phyloP scores from a whole-genome alignment of 2,113 vertebrate species.

The Nymphicus hollandicus region DNA sequence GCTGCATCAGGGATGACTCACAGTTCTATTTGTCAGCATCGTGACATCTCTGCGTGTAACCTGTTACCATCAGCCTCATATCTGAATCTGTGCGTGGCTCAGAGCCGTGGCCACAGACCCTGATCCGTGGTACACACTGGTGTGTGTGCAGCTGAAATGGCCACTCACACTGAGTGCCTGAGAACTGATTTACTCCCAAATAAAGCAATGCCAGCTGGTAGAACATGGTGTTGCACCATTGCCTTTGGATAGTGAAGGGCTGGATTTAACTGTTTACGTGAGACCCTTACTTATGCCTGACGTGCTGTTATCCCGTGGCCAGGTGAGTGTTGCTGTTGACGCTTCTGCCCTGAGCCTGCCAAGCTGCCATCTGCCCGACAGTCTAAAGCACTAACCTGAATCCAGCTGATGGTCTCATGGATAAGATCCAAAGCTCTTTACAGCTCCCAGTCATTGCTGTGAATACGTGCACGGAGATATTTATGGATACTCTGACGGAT shows the following conservation, averaged over 20 bases:
- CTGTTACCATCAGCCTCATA: background rate
- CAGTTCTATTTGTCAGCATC: background rate
- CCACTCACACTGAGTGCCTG: accelerated
- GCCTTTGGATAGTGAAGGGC: background rate
- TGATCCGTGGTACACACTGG: accelerated
- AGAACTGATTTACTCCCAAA: background rate
- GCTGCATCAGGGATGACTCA: conserved; percentile 14
- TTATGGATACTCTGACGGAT: background rate
- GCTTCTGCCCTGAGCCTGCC: background rate
- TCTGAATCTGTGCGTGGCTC: background rate
- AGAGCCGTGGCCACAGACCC: background rate
- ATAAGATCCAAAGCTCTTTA: conserved; percentile 26
- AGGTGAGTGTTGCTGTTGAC: background rate
- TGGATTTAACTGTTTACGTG: background rate
- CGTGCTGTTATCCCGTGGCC: background rate
- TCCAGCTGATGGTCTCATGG: background rate
- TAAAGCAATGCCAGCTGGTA: background rate
- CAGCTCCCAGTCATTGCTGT: background rate
- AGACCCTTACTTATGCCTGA: background rate
- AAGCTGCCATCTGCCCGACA: background rate
- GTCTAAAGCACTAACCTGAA: background rate
- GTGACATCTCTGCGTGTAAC: background rate
- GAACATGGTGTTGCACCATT: background rate
- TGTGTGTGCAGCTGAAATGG: background rate
- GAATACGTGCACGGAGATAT: background rate